A percentile compares a stretch with the other conserved stretches of the same genome.
phyloP scores from a whole-genome alignment of 1,140 invertebrate genomes.

The Melipona quadrifasciata region DNA sequence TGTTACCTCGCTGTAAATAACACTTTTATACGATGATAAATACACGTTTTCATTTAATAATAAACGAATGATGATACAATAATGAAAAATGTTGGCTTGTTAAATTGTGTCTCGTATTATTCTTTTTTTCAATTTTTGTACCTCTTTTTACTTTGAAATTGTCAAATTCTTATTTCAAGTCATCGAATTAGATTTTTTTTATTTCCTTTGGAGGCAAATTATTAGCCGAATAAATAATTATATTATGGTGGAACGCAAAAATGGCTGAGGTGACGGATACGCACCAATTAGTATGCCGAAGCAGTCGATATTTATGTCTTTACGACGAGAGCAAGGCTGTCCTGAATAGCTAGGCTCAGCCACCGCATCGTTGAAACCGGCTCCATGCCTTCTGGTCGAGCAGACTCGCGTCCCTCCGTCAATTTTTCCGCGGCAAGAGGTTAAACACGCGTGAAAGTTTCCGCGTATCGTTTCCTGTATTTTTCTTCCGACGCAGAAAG shows the following conservation, averaged over 20 bases:
- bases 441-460: slow-evolving; percentile 5
- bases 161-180: too few relatives aligned
- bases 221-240: too few relatives aligned
- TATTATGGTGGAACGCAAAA: not conserved
- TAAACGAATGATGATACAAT: too few relatives aligned
- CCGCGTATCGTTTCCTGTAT: not conserved
- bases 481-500: not conserved
- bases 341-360: slow-evolving; percentile 12
- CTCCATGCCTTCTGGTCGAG: not conserved
- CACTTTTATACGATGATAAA: too few relatives aligned
- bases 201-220: too few relatives aligned
- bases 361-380: slow-evolving; percentile 17
- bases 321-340: slow-evolving; percentile 15
- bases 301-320: not conserved
- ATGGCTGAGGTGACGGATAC: not conserved
- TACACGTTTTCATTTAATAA: too few relatives aligned
- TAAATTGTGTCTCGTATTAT: too few relatives aligned
- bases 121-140: too few relatives aligned
- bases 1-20: too few relatives aligned
- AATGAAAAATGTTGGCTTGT: too few relatives aligned
- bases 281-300: not conserved
- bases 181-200: too few relatives aligned
- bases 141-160: too few relatives aligned
- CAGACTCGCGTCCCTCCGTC: not conserved
- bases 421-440: not conserved